These are phyloP conservation scores for Anthophora plumipes DNA, from an alignment of 2,888 invertebrate genomes.

Conservation along the genomic window DNA sequence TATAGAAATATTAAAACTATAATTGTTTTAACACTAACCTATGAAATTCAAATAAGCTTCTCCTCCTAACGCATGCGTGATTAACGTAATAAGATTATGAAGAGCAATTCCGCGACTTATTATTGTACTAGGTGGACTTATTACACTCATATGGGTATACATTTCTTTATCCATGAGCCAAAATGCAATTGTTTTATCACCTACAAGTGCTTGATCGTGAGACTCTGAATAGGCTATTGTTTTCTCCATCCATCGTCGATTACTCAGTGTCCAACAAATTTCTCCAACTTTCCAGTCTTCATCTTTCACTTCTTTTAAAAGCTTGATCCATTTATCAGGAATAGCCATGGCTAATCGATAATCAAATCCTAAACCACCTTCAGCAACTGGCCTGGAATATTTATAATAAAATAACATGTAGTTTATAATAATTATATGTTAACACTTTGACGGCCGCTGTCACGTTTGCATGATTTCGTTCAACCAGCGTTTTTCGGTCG, in stretches of 20 bases:
- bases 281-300: conserved; percentile 98
- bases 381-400: conserved; percentile 90
- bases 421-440: conserved; percentile 6
- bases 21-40: conserved; percentile 86
- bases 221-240: conserved; percentile 99
- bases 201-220: conserved; percentile 98
- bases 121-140: conserved; percentile 89
- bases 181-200: conserved; percentile 99
- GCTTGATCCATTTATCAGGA: conserved; percentile 99
- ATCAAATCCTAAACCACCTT: conserved; percentile 98
- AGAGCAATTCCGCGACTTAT: conserved; percentile 97
- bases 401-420: conserved; percentile 7
- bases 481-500: too few species aligned
- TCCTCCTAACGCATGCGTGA: conserved; percentile 97
- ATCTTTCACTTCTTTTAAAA: conserved; percentile 92
- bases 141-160: conserved; percentile 97
- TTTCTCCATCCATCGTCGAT: conserved; percentile 97
- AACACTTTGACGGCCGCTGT: too few species aligned
- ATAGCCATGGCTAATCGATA: conserved; percentile 99
- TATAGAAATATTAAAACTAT: background rate
- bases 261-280: conserved; percentile 96
- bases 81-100: conserved; percentile 98
- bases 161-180: conserved; percentile 99
- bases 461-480: too few species aligned
- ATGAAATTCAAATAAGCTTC: conserved; percentile 99